Conservation (phyloP, 2,888 invertebrate species). For the Escarpia spicata region DNA sequence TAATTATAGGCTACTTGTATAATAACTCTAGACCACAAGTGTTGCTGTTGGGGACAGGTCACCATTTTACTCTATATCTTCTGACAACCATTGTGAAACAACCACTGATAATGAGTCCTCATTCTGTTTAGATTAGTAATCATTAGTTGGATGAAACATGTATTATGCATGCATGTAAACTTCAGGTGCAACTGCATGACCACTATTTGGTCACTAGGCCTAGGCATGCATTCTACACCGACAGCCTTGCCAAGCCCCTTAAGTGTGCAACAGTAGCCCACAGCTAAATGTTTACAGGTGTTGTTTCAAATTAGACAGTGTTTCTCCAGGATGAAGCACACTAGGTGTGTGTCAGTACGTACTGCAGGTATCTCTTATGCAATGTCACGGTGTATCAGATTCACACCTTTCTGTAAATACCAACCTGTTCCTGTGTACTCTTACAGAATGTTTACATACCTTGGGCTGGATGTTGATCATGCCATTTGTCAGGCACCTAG, state of each 20-base stretch:
- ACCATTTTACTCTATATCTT: too few relatives aligned
- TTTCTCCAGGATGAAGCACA: not conserved
- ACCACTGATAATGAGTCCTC: too few relatives aligned
- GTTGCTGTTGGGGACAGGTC: too few relatives aligned
- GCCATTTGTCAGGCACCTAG: not conserved
- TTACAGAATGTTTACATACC: not conserved
- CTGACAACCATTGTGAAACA: too few relatives aligned
- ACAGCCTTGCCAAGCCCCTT: not conserved
- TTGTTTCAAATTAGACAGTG: not conserved
- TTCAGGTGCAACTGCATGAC: not conserved
- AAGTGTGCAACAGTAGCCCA: not conserved
- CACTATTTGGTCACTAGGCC: not conserved
- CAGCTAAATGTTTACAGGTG: not conserved
- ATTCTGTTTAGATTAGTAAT: not conserved
- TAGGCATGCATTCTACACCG: not conserved
- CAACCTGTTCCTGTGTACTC: not conserved
- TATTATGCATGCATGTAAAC: too few relatives aligned
- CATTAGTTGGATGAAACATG: not conserved
- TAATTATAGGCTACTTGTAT: too few relatives aligned
- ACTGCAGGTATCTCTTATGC: not conserved
- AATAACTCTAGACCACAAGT: too few relatives aligned
- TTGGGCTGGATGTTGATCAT: not conserved
- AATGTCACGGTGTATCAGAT: not conserved
- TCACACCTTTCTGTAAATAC: not conserved
- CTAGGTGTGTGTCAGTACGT: not conserved